Conservation (phyloP, 2,888 invertebrate genomes). For the Tetramorium bicarinatum region DNA sequence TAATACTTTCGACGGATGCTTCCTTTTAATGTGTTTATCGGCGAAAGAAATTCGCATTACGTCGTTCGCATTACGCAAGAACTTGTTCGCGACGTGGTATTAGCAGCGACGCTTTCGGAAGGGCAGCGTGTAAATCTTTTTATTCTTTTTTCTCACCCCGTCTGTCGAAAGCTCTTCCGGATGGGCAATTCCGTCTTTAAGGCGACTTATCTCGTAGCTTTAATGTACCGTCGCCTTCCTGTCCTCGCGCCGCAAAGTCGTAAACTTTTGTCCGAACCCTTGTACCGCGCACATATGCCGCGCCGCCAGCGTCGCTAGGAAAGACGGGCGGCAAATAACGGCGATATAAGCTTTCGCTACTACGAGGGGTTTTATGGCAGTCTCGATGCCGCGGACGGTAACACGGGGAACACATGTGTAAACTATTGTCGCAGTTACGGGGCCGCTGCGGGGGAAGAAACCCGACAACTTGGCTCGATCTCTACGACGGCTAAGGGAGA, state of each 20-base stretch:
- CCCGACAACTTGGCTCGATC: slow-evolving; percentile 26
- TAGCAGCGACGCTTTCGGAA: not conserved
- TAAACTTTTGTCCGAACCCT: slow-evolving; percentile 44
- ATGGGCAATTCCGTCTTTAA: slow-evolving; percentile 29
- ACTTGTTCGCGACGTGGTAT: not conserved
- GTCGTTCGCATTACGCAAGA: not conserved
- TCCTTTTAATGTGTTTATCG: not conserved
- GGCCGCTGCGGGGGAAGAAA: slow-evolving; percentile 53
- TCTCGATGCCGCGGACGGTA: slow-evolving; percentile 52
- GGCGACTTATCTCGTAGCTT: slow-evolving; percentile 30
- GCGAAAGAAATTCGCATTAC: not conserved
- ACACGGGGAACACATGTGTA: slow-evolving; percentile 54
- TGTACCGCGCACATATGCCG: slow-evolving; percentile 47
- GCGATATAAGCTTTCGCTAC: slow-evolving; percentile 48
- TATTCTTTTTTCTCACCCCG: not conserved
- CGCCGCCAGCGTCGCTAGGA: slow-evolving; percentile 6
- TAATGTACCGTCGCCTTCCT: slow-evolving; percentile 29
- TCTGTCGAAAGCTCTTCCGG: slow-evolving; percentile 25
- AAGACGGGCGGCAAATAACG: slow-evolving; percentile 44
- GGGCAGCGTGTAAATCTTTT: not conserved
- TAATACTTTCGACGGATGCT: not conserved
- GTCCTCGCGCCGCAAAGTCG: slow-evolving; percentile 39
- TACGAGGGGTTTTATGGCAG: slow-evolving; percentile 42
- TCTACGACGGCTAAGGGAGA: slow-evolving; percentile 4
- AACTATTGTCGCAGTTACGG: slow-evolving; percentile 62